Evolutionary conservation across 23 tunicate species (phyloP), one percentile per base, ranked within the genome.

Genomic region (Botrylloides violaceus): DNA sequence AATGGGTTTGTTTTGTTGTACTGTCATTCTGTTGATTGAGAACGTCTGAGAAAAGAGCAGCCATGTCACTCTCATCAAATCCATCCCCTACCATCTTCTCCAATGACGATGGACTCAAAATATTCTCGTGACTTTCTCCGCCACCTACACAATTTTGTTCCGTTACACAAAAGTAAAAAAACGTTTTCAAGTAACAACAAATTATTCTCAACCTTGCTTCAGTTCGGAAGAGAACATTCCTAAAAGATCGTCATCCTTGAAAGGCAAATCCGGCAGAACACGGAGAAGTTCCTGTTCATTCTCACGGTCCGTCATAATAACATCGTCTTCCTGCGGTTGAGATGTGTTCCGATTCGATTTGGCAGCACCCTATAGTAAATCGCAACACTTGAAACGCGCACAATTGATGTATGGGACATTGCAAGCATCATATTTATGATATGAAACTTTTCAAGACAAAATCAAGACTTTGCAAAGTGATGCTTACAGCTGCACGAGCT

Each of bases 191-290:
- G 18, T 24, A 24, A 59, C 9, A 59, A 59, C 29, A 12, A 23
- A 7, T 59, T 24, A 59, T 19, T 9, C 28, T 23, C 9, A 23
- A n/a, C 36, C 74, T 15, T 34, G 74, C 60, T 68, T 68, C 9
- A 68, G 74, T 31, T 68, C 74, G 18, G 56, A 39, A 19, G 84
- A 74, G 3, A 85, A 32, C 28, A 80, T 75, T 1, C 84, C 85
- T 9, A 85, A 71, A n/a, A 85, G 43, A 33, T 87, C 95, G 66
- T 86, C 94, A 25, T 86, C 94, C 57, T 80, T 86, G 57, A 86
- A 75, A 21, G 83, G 81, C 9, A 86, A 62, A 61, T 71, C 86
- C 1, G 86, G 86, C 7, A 87, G 61, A n/a, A 77, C 86, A 2
- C 83, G 66, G 2, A 87, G 79, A 20, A 87, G 43, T 15, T 87